Evolutionary conservation across 2,113 vertebrate species (phyloP).

Genomic region (Tamias sibiricus): DNA sequence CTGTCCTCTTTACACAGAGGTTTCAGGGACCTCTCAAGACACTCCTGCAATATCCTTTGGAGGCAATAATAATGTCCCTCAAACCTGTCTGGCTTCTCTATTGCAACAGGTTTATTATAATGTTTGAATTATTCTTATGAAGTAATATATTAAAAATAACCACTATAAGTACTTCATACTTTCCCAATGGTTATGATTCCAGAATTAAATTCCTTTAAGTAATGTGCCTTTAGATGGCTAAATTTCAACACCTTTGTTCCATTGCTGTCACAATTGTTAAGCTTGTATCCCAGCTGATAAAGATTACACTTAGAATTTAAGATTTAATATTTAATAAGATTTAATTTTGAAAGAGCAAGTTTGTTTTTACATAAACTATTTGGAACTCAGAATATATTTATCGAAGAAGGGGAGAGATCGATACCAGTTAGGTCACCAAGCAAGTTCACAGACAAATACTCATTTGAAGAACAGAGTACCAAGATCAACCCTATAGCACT

Average conservation of each 20-base stretch:
- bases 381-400: background rate
- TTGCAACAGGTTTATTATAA: background rate
- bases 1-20: background rate
- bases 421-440: background rate
- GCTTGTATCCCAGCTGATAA: background rate
- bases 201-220: background rate
- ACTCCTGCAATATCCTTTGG: background rate
- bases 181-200: background rate
- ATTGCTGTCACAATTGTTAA: background rate
- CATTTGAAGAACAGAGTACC: background rate
- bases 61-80: background rate
- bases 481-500: background rate
- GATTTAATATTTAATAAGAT: background rate
- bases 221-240: background rate
- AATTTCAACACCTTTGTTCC: background rate
- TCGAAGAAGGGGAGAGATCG: background rate
- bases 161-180: background rate
- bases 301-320: conserved; percentile 11
- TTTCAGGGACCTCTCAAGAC: background rate
- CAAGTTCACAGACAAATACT: background rate
- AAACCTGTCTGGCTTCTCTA: background rate
- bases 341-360: background rate
- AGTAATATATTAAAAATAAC: conserved; percentile 31
- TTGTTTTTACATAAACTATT: background rate
- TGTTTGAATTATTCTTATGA: conserved; percentile 12